Base-by-base conservation (phyloP, 2,888 invertebrate genomes). In the Masnerella sp. region DNA sequence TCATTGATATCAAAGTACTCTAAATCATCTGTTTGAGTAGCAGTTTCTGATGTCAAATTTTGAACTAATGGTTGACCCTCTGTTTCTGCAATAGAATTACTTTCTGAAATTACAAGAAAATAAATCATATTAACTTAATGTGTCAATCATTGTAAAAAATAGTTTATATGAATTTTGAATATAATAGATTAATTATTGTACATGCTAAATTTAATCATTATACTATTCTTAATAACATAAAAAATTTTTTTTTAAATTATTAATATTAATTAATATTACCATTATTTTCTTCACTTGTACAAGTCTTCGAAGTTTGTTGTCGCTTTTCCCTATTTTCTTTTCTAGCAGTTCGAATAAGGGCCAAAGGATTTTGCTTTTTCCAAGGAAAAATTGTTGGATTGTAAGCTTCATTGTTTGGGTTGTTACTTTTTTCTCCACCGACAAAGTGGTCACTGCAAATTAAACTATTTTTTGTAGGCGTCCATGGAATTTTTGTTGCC, bases 371-470 rank as follows among this genome's bases (percentile, higher is more conserved):
- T 7, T 5, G 7, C 4, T 4, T 4, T 25, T 25, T 25, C 25
- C 25, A 25, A 5, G 52, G 52, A 28, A 54, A 54, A 15, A 58
- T 43, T 32, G 58, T 42, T n/a, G 58, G 58, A 22, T 43, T 58
- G n/a, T 30, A 58, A 5, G 58, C 30, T 28, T 58, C 58, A 2
- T 43, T 58, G 0, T 8, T 2, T n/a, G 58, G 58, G 17, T 58
- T 34, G 7, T 58, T 43, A 2, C 17, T 17, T 43, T 58, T 58
- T 25, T 42, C 18, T 3, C 58, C 43, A 1, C 43, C 58, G 9
- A 15, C 28, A 43, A 58, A 58, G 28, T 58, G 58, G 1, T 11
- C 0, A 22, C 58, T 58, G n/a, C 43, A 58, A 12, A 56, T 56
- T 2, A 42, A n/a, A 7, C 18, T 17, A 18, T 56, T 5, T 56